These are phyloP conservation scores for Dasypus novemcinctus DNA, from an alignment of 2,113 vertebrate genomes.

Conservation along the genomic window DNA sequence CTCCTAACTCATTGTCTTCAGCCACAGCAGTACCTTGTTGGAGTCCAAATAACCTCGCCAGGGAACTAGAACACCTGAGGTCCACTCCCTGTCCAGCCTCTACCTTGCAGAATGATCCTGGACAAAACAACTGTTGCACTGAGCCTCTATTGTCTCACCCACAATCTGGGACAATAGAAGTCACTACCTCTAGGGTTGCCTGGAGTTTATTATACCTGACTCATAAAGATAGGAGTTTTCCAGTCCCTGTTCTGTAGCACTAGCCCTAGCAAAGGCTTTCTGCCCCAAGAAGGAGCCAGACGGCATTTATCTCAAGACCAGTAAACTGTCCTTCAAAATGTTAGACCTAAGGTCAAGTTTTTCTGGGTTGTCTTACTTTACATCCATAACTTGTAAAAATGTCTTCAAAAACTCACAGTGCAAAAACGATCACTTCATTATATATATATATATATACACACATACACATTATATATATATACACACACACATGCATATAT, in stretches of 20 bases:
- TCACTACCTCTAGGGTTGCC: background rate
- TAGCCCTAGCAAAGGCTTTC: background rate
- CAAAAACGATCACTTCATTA: background rate
- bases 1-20: background rate
- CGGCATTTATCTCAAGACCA: background rate
- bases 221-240: background rate
- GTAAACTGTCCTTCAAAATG: background rate
- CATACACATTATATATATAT: background rate
- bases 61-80: background rate
- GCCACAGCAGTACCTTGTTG: background rate
- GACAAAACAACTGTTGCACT: background rate
- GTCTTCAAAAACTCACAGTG: background rate
- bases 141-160: background rate
- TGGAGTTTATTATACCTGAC: background rate
- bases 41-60: background rate
- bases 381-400: background rate
- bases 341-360: background rate
- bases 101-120: background rate
- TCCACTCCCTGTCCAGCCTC: background rate
- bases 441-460: no score
- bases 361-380: background rate
- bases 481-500: no score
- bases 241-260: background rate
- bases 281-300: background rate
- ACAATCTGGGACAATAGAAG: background rate